These are phyloP conservation scores for Himantopus leucocephalus DNA, from an alignment of 2,113 vertebrate species.

Conservation along the genomic window DNA sequence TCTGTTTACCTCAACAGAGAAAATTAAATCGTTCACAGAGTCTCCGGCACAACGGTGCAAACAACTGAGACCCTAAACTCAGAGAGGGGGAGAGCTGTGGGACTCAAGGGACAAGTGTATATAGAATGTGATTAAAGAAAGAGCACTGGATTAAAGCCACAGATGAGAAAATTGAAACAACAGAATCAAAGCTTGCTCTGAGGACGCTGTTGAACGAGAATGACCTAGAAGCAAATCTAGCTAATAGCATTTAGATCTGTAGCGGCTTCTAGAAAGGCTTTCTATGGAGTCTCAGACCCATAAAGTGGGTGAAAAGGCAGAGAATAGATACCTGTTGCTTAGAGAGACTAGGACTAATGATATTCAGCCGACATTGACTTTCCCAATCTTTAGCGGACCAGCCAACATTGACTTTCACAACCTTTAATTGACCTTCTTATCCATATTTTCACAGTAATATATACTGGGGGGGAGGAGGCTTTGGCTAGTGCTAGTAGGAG, in stretches of 20 bases:
- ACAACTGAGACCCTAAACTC: neutral
- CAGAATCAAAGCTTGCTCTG: neutral
- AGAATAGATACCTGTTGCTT: neutral
- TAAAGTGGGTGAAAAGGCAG: neutral
- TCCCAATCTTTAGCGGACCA: neutral
- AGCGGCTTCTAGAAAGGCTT: neutral
- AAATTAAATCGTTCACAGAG: neutral
- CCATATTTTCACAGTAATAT: neutral
- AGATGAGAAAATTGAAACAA: neutral
- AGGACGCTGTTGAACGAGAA: neutral
- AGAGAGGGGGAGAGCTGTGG: neutral
- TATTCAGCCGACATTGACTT: neutral
- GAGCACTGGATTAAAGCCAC: neutral
- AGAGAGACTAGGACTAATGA: neutral
- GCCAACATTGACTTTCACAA: neutral
- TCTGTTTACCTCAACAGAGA: neutral
- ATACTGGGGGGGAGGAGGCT: neutral
- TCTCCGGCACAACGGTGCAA: neutral
- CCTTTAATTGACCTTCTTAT: neutral
- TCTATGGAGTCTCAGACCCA: neutral
- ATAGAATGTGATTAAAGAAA: neutral
- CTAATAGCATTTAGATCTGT: neutral
- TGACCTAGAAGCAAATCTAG: neutral
- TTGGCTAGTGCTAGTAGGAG: neutral
- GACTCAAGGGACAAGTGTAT: neutral